Percentiles rank a stretch among this genome's conserved stretches.
Evolutionary conservation across 2,888 invertebrate species (phyloP).

Genomic region (Coenonympha arcania): DNA sequence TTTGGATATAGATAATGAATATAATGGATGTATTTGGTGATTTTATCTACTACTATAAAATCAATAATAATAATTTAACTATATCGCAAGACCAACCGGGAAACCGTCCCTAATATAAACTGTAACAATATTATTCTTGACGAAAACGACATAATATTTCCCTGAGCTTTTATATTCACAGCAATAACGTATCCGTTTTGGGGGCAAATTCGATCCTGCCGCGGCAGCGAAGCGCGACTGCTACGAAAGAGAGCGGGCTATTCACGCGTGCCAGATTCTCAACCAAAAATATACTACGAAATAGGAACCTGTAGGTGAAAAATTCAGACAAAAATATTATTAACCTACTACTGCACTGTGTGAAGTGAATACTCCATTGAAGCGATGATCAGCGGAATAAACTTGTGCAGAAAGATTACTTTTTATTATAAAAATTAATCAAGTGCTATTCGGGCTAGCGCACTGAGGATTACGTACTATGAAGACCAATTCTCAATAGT

Average conservation of each 20-base stretch:
- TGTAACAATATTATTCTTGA: conserved; percentile 15
- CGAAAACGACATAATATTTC: conserved; percentile 9
- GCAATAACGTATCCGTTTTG: conserved; percentile 43
- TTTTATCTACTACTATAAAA: too few relatives aligned
- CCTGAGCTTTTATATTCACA: conserved; percentile 31
- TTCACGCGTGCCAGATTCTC: conserved; percentile 60
- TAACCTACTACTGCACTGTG: background rate
- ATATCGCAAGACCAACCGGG: background rate
- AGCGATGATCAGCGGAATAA: background rate
- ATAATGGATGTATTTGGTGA: too few relatives aligned
- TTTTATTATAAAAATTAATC: too few relatives aligned
- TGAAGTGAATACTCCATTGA: background rate
- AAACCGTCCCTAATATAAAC: conserved; percentile 4
- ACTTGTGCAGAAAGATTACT: too few relatives aligned
- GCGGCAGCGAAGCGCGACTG: conserved; percentile 43
- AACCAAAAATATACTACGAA: conserved; percentile 41
- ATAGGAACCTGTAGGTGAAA: conserved; percentile 14
- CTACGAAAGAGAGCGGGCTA: conserved; percentile 37
- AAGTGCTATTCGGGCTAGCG: too few relatives aligned
- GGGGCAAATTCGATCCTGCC: conserved; percentile 46
- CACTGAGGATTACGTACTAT: too few relatives aligned
- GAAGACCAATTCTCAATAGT: too few relatives aligned
- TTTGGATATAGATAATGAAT: too few relatives aligned
- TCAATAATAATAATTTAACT: too few relatives aligned
- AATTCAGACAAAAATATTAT: conserved; percentile 11